Evolutionary conservation across 1,140 invertebrate species (phyloP), one percentile per base, ranked within the genome.

Genomic region (Zaprionus camerounensis): DNA sequence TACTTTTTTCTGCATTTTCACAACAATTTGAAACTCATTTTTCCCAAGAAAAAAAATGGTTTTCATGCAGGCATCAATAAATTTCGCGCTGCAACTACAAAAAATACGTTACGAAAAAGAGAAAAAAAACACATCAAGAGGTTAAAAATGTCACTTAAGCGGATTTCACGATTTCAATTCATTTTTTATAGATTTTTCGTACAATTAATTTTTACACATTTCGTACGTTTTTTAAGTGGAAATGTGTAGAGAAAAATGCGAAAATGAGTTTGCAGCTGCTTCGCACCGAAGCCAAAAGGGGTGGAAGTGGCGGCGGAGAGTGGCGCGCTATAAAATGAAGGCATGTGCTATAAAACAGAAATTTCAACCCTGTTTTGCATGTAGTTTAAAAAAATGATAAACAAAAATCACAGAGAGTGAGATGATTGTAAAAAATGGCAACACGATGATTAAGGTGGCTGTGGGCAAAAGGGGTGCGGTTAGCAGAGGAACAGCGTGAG

Each of bases 311-410:
- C 63, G 17, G 11, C 9, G 31, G 9, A 11, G 31, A 34, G 31
- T 41, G 20, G 38, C 26, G 36, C 36, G 67, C 13, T 58, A 41
- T 24, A 55, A 75, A 80, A 80, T 74, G 80, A 74, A 61, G 80
- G 81, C 80, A 78, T 73, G 70, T 49, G 46, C 55, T 56, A 75
- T 41, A 34, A 53, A 75, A 46, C 20, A 20, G 2, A 70, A 78
- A 63, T 88, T 90, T 85, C 85, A 90, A 88, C 85, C 85, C 85
- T 84, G 53, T 75, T 88, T 88, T 90, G 86, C 85, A 88, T 88
- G 65, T 24, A 62, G 44, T 41, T 41, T 41, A 41, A 41, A 41
- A 72, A 82, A 71, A 70, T 87, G 79, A 88, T 82, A 85, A 63
- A 64, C 78, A 70, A 81, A 84, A 85, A 66, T 38, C 13, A 13